Base-by-base conservation (phyloP, 1,140 invertebrate genomes). In the Penaeus chinensis region DNA sequence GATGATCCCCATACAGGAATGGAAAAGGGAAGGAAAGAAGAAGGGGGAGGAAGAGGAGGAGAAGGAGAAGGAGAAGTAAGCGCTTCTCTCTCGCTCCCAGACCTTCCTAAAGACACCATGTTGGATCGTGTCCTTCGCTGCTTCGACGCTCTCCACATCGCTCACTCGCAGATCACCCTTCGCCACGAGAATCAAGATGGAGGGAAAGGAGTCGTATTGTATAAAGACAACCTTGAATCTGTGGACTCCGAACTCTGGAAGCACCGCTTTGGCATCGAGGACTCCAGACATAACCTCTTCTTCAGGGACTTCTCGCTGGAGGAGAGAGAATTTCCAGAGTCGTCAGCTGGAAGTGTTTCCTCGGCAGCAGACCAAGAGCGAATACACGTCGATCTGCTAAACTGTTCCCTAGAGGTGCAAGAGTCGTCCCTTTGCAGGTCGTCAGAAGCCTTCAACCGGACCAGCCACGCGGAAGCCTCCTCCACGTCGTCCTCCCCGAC, bases 21-120 rank as follows among this genome's bases (percentile, higher is more conserved):
- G 54, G 54, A 54, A 54, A 54, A 54, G 54, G 16, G 54, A 54
- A 54, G 54, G 16, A 54, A 54, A 11, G 54, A 54, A 16, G 54
- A 54, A 13, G 54, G 54, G 2, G 5, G 54, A 54, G 11, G 54
- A 16, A 11, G 54, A 16, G 54, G 54, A 54, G 47, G 47, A 5
- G 62, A 19, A 65, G 37, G 32, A 78, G 22, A 60, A 37, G 20
- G 22, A 27, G n/a, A 82, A 22, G 27, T 32, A n/a, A 20, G 32
- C 19, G 4, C n/a, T 16, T 4, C 11, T 18, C 22, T n/a, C 20
- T 24, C 62, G n/a, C 1, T n/a, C n/a, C 11, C 76, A 61, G 27
- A 65, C 0, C 24, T 82, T 20, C 86, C 86, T n/a, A n/a, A 69
- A 61, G 86, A 87, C n/a, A 87, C 80, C 61, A 87, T 87, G 86